These are phyloP conservation scores for Xylota sylvarum DNA, from an alignment of 2,888 invertebrate species.

Conservation along the genomic window DNA sequence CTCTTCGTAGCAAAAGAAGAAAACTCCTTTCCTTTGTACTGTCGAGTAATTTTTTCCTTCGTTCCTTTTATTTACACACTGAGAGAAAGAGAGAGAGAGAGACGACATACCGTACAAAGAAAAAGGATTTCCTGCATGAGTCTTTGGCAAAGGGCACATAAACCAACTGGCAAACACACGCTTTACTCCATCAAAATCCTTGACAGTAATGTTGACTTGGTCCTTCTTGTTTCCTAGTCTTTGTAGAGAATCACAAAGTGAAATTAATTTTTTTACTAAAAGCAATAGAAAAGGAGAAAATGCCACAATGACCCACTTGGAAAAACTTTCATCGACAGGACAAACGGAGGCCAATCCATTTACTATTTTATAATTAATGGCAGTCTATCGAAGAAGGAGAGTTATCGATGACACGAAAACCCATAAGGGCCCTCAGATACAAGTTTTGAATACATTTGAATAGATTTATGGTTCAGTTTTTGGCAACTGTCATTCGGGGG, in stretches of 20 bases:
- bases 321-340: slow-evolving; percentile 9
- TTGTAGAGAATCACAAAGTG: not conserved
- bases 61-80: slow-evolving; percentile 20
- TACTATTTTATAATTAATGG: slow-evolving; percentile 44
- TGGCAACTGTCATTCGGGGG: slow-evolving; percentile 48
- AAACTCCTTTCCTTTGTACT: slow-evolving; percentile 36
- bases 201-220: slow-evolving; percentile 42
- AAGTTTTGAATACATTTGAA: slow-evolving; percentile 30
- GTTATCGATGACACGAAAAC: slow-evolving; percentile 50
- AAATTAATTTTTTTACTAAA: slow-evolving; percentile 3
- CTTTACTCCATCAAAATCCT: slow-evolving; percentile 46
- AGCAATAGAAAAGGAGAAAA: not conserved
- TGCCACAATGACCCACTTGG: not conserved
- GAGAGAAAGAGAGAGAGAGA: too few relatives aligned
- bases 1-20: slow-evolving; percentile 30
- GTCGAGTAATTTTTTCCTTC: slow-evolving; percentile 16
- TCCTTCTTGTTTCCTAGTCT: not conserved
- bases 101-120: not conserved
- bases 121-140: slow-evolving; percentile 52
- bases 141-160: slow-evolving; percentile 41
- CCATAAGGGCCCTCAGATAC: slow-evolving; percentile 2
- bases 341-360: slow-evolving; percentile 26
- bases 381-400: slow-evolving; percentile 15
- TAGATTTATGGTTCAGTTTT: slow-evolving; percentile 58
- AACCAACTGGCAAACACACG: slow-evolving; percentile 46